phyloP scores from a whole-genome alignment of 2,797 vertebrate genomes.

The Molossus alvarezi region DNA sequence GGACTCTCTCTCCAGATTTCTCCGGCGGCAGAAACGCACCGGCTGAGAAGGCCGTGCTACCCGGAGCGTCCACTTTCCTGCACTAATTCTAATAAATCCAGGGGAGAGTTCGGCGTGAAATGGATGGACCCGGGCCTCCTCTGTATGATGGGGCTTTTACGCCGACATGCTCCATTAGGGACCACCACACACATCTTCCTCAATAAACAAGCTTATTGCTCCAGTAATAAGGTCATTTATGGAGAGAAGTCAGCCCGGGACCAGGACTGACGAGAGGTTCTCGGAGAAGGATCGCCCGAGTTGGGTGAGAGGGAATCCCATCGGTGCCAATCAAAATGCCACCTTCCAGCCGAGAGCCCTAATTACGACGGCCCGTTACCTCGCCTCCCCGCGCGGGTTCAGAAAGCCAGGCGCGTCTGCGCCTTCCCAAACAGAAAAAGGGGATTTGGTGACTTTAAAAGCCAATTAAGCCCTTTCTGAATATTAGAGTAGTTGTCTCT shows the following conservation, averaged over 20 bases:
- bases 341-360: neutral
- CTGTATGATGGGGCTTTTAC: constrained; percentile 35
- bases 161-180: constrained; percentile 64
- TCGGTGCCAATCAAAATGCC: constrained; percentile 43
- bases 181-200: constrained; percentile 54
- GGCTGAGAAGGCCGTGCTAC: constrained; percentile 40
- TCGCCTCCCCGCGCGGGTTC: too few relatives aligned
- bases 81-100: constrained; percentile 74
- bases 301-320: constrained; percentile 46
- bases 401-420: neutral
- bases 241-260: constrained; percentile 67
- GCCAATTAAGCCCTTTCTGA: constrained; percentile 65
- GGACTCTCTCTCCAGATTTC: neutral
- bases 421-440: neutral
- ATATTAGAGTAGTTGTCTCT: constrained; percentile 47
- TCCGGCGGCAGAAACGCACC: neutral
- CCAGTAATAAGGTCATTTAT: constrained; percentile 70
- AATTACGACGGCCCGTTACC: neutral
- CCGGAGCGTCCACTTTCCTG: constrained; percentile 55
- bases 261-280: constrained; percentile 9
- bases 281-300: neutral
- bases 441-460: constrained; percentile 32
- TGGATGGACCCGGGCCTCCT: constrained; percentile 38
- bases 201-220: constrained; percentile 71
- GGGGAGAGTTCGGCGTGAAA: neutral